phyloP scores from a whole-genome alignment of 1,140 invertebrate genomes.

The Oryctes rhinoceros region DNA sequence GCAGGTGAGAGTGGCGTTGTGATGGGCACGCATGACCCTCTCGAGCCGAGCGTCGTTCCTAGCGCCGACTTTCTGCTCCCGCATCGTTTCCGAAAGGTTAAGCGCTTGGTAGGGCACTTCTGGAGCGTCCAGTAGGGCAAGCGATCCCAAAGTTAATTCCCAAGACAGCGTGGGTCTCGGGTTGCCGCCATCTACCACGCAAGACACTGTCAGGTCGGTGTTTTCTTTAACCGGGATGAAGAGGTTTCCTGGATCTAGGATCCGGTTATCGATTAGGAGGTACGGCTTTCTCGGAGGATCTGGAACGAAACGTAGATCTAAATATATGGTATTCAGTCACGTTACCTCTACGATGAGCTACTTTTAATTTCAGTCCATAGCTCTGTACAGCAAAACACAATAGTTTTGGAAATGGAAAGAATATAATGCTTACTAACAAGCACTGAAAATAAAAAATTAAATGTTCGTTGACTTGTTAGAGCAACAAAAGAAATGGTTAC shows the following conservation, averaged over 20 bases:
- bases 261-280: slow-evolving; percentile 79
- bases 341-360: too few relatives aligned
- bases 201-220: slow-evolving; percentile 79
- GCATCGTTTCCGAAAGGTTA: slow-evolving; percentile 58
- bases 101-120: slow-evolving; percentile 62
- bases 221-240: slow-evolving; percentile 85
- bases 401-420: too few relatives aligned
- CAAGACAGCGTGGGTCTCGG: slow-evolving; percentile 77
- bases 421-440: too few relatives aligned
- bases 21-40: slow-evolving; percentile 74
- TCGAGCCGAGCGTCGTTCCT: slow-evolving; percentile 71
- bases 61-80: slow-evolving; percentile 64
- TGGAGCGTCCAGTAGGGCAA: slow-evolving; percentile 64
- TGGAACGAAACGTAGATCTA: slow-evolving; percentile 60
- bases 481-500: too few relatives aligned
- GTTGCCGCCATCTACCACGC: slow-evolving; percentile 84
- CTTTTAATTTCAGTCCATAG: too few relatives aligned
- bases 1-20: slow-evolving; percentile 79
- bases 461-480: too few relatives aligned
- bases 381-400: too few relatives aligned
- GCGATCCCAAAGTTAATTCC: slow-evolving; percentile 71
- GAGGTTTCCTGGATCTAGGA: slow-evolving; percentile 82
- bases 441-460: too few relatives aligned
- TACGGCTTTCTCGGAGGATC: slow-evolving; percentile 81
- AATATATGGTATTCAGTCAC: too few relatives aligned